Conservation (phyloP, 2,888 invertebrate genomes). For the Sepioteuthis lessoniana region DNA sequence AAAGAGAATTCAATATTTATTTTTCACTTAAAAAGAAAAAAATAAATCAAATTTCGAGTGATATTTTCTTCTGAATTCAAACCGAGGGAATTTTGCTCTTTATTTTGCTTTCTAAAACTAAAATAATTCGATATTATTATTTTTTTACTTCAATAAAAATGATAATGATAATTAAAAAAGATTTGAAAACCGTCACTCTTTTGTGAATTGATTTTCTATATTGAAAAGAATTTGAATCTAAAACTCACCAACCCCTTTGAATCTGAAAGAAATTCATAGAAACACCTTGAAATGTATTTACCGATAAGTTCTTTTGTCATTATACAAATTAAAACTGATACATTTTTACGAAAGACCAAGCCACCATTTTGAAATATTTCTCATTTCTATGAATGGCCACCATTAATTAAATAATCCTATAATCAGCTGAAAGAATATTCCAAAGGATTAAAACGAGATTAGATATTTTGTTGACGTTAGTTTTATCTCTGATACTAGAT, state of each 20-base stretch:
- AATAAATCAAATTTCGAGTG: not conserved
- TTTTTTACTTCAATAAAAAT: no score
- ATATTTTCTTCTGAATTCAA: not conserved
- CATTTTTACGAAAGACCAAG: not conserved
- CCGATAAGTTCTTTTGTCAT: not conserved
- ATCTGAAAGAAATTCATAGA: not conserved
- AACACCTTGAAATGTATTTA: not conserved
- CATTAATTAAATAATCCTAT: no score
- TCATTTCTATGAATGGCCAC: no score
- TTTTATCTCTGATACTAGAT: no score
- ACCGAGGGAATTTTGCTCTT: not conserved
- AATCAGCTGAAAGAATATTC: no score
- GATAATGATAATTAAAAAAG: no score
- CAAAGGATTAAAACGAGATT: no score
- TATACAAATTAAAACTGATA: not conserved
- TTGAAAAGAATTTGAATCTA: not conserved
- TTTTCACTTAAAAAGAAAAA: not conserved
- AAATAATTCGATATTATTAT: no score
- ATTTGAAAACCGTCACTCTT: not conserved
- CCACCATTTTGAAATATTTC: not conserved
- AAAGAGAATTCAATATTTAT: not conserved
- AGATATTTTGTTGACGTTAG: no score
- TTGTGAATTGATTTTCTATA: not conserved
- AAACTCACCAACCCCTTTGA: no score
- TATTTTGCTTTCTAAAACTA: not conserved